These are phyloP conservation scores for Teleopsis dalmanni DNA, from an alignment of 1,140 invertebrate genomes.

Conservation along the genomic window DNA sequence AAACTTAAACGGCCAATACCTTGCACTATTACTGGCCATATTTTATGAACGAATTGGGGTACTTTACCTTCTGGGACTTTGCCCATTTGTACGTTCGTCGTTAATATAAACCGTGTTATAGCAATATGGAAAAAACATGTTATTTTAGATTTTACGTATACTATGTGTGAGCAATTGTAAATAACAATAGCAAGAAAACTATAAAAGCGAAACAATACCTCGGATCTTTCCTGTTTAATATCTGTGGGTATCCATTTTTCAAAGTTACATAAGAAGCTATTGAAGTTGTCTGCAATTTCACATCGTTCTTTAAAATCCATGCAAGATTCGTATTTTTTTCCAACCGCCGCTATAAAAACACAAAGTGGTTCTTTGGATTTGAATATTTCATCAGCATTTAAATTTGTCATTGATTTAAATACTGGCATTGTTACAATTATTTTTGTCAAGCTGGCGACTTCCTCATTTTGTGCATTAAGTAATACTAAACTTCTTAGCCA, in stretches of 20 bases:
- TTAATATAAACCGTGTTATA: constrained; percentile 33
- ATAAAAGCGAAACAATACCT: constrained; percentile 30
- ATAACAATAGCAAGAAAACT: constrained; percentile 41
- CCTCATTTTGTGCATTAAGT: constrained; percentile 25
- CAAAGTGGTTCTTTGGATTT: constrained; percentile 33
- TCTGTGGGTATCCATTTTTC: constrained; percentile 32
- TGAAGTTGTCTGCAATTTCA: constrained; percentile 29
- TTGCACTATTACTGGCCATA: constrained; percentile 38
- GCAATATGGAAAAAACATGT: constrained; percentile 40
- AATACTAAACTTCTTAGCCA: constrained; percentile 37
- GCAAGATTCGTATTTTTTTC: constrained; percentile 21
- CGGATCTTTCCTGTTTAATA: constrained; percentile 17
- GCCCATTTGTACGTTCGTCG: constrained; percentile 31
- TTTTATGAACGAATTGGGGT: constrained; percentile 34
- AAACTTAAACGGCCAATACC: constrained; percentile 35
- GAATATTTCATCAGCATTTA: constrained; percentile 15
- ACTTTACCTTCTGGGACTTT: constrained; percentile 21
- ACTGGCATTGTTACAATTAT: constrained; percentile 22
- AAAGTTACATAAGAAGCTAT: constrained; percentile 31
- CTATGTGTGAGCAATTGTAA: constrained; percentile 33
- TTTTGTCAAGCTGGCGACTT: constrained; percentile 18
- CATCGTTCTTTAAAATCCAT: constrained; percentile 18
- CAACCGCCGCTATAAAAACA: constrained; percentile 31
- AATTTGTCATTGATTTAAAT: constrained; percentile 16
- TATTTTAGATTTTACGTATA: constrained; percentile 36